These are phyloP conservation scores for Taenaris catops DNA, from an alignment of 2,888 invertebrate species.

Conservation along the genomic window DNA sequence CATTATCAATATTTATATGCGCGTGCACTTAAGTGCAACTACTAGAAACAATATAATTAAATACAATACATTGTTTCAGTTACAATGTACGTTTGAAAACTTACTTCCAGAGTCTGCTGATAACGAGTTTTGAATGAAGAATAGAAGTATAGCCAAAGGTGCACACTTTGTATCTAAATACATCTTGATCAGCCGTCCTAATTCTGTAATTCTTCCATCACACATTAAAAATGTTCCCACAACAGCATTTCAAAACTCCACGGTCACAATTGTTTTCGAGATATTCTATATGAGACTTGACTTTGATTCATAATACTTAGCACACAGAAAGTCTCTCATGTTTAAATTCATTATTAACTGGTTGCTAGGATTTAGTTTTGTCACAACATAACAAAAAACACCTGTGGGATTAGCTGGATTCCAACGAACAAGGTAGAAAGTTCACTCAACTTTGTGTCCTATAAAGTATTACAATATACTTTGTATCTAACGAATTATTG, in stretches of 20 bases:
- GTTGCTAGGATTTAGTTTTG: slow-evolving; percentile 67
- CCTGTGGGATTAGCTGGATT: slow-evolving; percentile 63
- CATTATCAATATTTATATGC: too few relatives aligned
- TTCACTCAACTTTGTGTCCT: slow-evolving; percentile 66
- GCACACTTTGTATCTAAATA: slow-evolving; percentile 40
- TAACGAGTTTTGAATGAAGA: slow-evolving; percentile 33
- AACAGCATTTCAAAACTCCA: slow-evolving; percentile 22
- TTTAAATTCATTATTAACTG: slow-evolving; percentile 32
- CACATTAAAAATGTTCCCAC: slow-evolving; percentile 35
- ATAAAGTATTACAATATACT: slow-evolving; percentile 25
- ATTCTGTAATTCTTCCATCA: slow-evolving; percentile 74
- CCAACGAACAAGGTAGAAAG: slow-evolving; percentile 47
- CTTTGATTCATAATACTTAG: too few relatives aligned
- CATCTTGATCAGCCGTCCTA: slow-evolving; percentile 67
- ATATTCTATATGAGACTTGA: too few relatives aligned
- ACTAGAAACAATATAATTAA: too few relatives aligned
- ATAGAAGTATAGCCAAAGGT: slow-evolving; percentile 39
- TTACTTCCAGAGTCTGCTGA: slow-evolving; percentile 44
- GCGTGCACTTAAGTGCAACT: too few relatives aligned
- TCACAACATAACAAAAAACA: slow-evolving; percentile 66
- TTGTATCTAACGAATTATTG: slow-evolving; percentile 4
- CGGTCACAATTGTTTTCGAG: slow-evolving; percentile 18
- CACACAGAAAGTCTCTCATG: slow-evolving; percentile 20
- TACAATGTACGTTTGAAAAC: too few relatives aligned
- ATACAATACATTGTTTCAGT: too few relatives aligned